Conservation (phyloP, 2,888 invertebrate species). For the Junonia oenone region DNA sequence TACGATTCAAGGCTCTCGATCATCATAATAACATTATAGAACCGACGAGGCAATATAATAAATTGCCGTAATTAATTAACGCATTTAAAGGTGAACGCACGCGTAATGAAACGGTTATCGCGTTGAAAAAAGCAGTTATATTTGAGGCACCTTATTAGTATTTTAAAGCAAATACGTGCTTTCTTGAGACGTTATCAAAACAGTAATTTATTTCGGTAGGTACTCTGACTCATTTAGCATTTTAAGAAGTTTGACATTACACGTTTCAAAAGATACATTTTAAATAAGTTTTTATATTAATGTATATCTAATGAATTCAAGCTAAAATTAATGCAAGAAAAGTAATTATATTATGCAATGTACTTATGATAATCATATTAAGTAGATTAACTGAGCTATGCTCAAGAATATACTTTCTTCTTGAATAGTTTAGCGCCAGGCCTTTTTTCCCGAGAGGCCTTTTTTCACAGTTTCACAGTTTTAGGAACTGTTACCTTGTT, state of each 20-base stretch:
- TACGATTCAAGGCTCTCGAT: neutral
- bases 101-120: constrained; percentile 23
- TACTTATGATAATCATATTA: neutral
- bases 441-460: too few relatives aligned
- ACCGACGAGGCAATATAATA: constrained; percentile 12
- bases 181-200: constrained; percentile 1
- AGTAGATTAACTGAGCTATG: too few relatives aligned
- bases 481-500: too few relatives aligned
- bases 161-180: constrained; percentile 5
- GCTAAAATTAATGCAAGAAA: neutral
- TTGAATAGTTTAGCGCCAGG: too few relatives aligned
- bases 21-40: constrained; percentile 2
- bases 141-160: constrained; percentile 7
- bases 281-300: neutral
- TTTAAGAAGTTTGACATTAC: neutral
- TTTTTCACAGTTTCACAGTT: too few relatives aligned
- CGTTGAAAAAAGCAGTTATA: constrained; percentile 16
- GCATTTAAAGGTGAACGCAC: constrained; percentile 19
- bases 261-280: neutral
- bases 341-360: neutral
- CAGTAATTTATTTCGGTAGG: constrained; percentile 5
- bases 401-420: too few relatives aligned
- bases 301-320: neutral
- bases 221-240: neutral
- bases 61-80: constrained; percentile 19